Conservation (phyloP, 2,797 vertebrate species). For the Spinibarbus caldwelli region DNA sequence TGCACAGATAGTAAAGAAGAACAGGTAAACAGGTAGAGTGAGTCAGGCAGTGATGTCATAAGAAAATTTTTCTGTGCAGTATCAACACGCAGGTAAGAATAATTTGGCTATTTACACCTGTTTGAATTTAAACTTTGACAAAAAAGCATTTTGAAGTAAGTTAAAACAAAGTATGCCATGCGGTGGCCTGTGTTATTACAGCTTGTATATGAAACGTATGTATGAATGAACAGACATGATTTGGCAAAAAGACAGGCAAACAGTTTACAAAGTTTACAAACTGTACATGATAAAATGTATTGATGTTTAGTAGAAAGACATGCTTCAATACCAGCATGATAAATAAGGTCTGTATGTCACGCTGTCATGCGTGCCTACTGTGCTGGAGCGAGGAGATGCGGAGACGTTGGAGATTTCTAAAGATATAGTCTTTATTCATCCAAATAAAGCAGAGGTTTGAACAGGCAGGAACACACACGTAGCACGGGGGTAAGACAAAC, state of each 20-base stretch:
- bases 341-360: neutral
- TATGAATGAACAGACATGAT: neutral
- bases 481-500: no score
- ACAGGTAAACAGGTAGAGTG: neutral
- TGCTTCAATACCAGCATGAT: neutral
- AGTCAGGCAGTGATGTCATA: neutral
- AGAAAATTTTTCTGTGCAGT: neutral
- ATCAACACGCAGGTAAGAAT: slow-evolving; percentile 6
- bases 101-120: neutral
- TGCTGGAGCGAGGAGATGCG: no score
- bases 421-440: no score
- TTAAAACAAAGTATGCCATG: neutral
- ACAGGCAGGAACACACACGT: no score
- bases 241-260: neutral
- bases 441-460: no score
- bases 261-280: no score
- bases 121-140: neutral
- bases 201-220: neutral
- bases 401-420: no score
- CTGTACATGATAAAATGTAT: neutral
- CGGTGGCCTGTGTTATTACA: neutral
- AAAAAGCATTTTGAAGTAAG: neutral
- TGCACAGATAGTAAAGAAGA: neutral
- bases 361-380: no score
- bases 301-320: neutral